These are phyloP conservation scores for Hypena proboscidalis DNA, from an alignment of 2,888 invertebrate species.

Conservation along the genomic window DNA sequence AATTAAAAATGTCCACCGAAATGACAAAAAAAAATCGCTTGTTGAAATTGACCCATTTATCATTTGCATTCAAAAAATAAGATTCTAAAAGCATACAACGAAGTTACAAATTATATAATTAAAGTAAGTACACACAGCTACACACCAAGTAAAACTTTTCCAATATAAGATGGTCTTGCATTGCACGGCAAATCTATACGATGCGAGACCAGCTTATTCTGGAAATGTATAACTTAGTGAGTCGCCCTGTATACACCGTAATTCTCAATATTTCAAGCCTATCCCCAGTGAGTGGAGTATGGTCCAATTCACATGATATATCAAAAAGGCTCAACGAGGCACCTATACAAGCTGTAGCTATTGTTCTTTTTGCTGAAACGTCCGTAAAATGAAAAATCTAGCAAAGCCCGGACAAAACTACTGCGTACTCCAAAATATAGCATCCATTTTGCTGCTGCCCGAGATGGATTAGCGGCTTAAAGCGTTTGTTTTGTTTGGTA, in stretches of 20 bases:
- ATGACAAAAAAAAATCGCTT: too few relatives aligned
- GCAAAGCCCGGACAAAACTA: constrained; percentile 15
- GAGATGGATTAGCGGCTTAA: constrained; percentile 4
- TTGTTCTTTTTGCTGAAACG: constrained; percentile 19
- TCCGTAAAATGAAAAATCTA: constrained; percentile 23
- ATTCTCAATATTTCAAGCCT: constrained; percentile 13
- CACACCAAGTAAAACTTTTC: too few relatives aligned
- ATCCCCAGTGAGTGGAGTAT: constrained; percentile 12
- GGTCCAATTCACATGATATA: constrained; percentile 24
- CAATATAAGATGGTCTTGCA: too few relatives aligned
- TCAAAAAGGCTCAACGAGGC: constrained; percentile 17
- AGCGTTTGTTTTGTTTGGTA: constrained; percentile 1
- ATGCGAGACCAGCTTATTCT: too few relatives aligned
- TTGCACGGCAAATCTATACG: too few relatives aligned
- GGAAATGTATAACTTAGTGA: too few relatives aligned
- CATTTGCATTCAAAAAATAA: too few relatives aligned
- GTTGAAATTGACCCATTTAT: too few relatives aligned
- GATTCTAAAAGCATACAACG: background rate
- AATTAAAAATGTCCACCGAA: too few relatives aligned
- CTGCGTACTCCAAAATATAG: constrained; percentile 8
- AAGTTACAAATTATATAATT: constrained; percentile 12
- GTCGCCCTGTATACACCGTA: constrained; percentile 8
- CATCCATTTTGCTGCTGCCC: constrained; percentile 10
- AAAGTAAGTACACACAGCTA: too few relatives aligned
- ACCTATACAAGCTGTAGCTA: constrained; percentile 6